Evolutionary conservation across 2,888 invertebrate species (phyloP).

Genomic region (Xestoiulus laeticollis): DNA sequence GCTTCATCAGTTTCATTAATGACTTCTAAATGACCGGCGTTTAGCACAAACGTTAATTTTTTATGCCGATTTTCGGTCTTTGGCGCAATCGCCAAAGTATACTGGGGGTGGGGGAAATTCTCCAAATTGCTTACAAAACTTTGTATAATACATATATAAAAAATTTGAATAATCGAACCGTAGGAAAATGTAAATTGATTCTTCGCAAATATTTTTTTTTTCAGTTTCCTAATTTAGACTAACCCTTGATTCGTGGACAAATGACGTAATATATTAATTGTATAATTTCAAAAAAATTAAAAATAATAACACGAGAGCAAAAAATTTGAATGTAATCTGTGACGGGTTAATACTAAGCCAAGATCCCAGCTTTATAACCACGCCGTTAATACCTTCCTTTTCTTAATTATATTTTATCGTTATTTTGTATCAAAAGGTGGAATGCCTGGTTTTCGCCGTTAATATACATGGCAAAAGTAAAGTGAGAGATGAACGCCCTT

Average conservation of each 20-base stretch:
- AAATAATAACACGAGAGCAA: background rate
- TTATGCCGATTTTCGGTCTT: background rate
- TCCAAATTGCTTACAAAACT: background rate
- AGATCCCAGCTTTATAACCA: background rate
- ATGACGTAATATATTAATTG: background rate
- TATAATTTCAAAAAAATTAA: constrained; percentile 2
- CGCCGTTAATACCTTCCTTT: background rate
- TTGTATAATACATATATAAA: constrained; percentile 27
- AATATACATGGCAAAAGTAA: constrained; percentile 23
- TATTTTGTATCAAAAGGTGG: background rate
- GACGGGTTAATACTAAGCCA: background rate
- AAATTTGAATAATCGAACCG: constrained; percentile 15
- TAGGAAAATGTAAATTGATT: background rate
- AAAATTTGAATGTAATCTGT: background rate
- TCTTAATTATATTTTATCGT: background rate
- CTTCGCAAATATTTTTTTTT: background rate
- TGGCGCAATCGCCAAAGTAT: background rate
- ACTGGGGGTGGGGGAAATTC: background rate
- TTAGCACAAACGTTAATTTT: background rate
- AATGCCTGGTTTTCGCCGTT: constrained; percentile 13
- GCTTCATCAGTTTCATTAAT: background rate
- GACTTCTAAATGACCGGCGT: background rate
- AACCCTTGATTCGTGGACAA: background rate
- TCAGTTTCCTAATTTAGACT: background rate
- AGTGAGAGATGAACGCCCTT: background rate